These are phyloP conservation scores for Miltochrista miniata DNA, from an alignment of 2,888 invertebrate species.

Conservation along the genomic window DNA sequence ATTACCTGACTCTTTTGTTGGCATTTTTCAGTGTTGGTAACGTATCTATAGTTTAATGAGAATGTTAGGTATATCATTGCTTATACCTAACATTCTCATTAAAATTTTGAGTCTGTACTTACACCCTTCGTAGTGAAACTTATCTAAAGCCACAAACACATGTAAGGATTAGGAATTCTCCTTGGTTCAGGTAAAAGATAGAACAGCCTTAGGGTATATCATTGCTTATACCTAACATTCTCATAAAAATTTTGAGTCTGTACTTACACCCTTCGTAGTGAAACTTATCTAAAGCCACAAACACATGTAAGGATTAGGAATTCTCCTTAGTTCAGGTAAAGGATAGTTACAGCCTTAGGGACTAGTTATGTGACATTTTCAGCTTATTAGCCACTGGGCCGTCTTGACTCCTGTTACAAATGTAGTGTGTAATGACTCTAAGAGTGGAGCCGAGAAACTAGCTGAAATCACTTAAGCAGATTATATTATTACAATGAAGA, in stretches of 20 bases:
- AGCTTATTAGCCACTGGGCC: slow-evolving; percentile 34
- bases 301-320: slow-evolving; percentile 1
- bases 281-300: neutral
- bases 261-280: no score
- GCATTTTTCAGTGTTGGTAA: no score
- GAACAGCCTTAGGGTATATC: slow-evolving; percentile 13
- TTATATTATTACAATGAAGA: no score
- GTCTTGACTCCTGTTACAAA: slow-evolving; percentile 39
- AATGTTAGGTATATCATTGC: no score
- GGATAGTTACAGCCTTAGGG: slow-evolving; percentile 19
- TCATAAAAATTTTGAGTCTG: no score
- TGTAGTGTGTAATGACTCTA: slow-evolving; percentile 41
- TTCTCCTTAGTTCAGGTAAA: slow-evolving; percentile 16
- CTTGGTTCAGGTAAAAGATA: slow-evolving; percentile 23
- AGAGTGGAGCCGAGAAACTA: slow-evolving; percentile 19
- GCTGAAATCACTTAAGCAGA: neutral
- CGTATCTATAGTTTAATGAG: no score
- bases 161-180: neutral
- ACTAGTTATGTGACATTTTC: slow-evolving; percentile 32
- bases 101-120: no score
- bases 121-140: no score
- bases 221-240: no score
- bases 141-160: neutral
- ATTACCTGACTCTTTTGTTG: no score
- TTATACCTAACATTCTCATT: no score